Conservation (phyloP, 2,797 vertebrate species). For the Aselliscus stoliczkanus region DNA sequence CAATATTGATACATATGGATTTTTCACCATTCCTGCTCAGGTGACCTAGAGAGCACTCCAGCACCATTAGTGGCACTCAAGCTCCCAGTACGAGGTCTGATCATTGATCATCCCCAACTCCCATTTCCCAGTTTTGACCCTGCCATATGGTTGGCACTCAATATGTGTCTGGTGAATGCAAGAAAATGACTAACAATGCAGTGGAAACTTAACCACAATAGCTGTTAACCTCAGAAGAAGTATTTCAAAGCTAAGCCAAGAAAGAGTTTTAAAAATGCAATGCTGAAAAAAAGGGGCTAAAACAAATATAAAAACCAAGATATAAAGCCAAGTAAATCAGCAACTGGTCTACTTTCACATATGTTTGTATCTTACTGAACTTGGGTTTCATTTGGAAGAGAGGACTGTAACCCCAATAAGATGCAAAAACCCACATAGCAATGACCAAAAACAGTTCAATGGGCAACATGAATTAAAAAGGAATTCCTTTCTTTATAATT, state of each 20-base stretch:
- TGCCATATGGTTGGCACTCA: not conserved
- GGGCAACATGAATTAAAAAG: not conserved
- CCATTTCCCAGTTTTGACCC: not conserved
- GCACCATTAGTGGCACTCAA: not conserved
- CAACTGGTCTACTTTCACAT: not conserved
- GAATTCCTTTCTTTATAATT: not conserved
- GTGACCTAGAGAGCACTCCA: not conserved
- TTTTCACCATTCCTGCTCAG: not conserved
- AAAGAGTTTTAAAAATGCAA: not conserved
- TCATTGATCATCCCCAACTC: not conserved
- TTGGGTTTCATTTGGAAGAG: not conserved
- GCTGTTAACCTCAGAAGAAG: not conserved
- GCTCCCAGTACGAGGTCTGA: not conserved
- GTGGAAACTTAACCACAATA: constrained; percentile 27
- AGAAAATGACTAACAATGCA: not conserved
- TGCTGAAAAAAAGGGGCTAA: not conserved
- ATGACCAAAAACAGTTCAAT: not conserved
- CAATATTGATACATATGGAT: not conserved
- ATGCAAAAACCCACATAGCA: not conserved
- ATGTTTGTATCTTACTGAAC: not conserved
- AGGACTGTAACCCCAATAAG: not conserved
- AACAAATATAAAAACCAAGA: constrained; percentile 4
- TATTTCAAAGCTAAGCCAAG: constrained; percentile 34
- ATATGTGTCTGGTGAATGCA: not conserved
- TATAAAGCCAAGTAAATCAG: not conserved